Evolutionary conservation across 2,113 vertebrate species (phyloP).

Genomic region (Lepisosteus oculatus): DNA sequence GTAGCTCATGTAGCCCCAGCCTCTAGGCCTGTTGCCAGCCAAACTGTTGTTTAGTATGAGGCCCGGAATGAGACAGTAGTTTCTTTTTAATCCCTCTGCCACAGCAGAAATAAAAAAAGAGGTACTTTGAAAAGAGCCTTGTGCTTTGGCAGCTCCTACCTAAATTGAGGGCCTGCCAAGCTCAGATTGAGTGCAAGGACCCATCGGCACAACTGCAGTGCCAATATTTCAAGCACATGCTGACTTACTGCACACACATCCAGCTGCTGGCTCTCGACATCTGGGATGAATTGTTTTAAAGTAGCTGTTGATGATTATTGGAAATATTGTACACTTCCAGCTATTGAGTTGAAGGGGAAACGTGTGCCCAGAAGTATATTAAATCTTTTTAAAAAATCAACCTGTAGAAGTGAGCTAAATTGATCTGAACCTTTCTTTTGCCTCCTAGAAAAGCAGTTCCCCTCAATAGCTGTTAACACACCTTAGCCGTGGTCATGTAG

Average conservation of each 20-base stretch:
- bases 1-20: too few relatives aligned
- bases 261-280: conserved; percentile 12
- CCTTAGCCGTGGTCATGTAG: too few relatives aligned
- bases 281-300: conserved; percentile 17
- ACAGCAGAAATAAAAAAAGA: not conserved
- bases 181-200: not conserved
- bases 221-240: not conserved
- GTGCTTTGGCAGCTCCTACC: not conserved
- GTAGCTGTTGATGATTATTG: conserved; percentile 21
- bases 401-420: too few relatives aligned
- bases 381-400: too few relatives aligned
- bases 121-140: not conserved
- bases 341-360: conserved; percentile 8
- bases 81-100: not conserved
- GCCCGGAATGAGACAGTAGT: not conserved
- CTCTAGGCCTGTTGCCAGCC: too few relatives aligned
- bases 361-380: not conserved
- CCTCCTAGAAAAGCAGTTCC: too few relatives aligned
- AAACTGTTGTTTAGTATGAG: too few relatives aligned
- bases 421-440: too few relatives aligned
- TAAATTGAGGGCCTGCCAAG: not conserved
- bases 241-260: not conserved
- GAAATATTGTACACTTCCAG: conserved; percentile 13
- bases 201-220: not conserved
- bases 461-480: too few relatives aligned